Evolutionary conservation across 2,888 invertebrate species (phyloP).

Genomic region (Oxytorus armatus): DNA sequence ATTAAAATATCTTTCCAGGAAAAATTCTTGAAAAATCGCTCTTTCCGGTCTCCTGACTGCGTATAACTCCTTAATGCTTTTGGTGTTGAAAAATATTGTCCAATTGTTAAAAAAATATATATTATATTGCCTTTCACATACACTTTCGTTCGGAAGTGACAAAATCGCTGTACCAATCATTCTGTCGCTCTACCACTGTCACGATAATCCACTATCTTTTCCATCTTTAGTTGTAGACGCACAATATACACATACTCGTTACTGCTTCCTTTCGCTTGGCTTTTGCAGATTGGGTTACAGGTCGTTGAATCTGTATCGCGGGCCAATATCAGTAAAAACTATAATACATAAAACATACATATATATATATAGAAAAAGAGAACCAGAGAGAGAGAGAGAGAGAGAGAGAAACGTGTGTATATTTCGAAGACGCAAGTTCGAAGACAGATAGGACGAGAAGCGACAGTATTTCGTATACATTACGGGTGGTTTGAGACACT

Average conservation of each 20-base stretch:
- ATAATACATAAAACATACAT: too few relatives aligned
- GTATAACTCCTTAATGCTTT: too few relatives aligned
- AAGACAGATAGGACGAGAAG: constrained; percentile 24
- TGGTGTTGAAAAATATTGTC: neutral
- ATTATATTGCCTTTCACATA: neutral
- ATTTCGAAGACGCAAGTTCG: constrained; percentile 8
- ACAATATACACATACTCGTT: neutral
- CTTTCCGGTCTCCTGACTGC: too few relatives aligned
- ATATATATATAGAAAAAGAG: too few relatives aligned
- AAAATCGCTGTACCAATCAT: neutral
- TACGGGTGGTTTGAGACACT: constrained; percentile 65
- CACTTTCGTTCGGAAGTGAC: neutral
- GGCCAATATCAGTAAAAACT: constrained; percentile 52
- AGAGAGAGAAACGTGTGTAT: too few relatives aligned
- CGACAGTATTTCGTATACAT: constrained; percentile 64
- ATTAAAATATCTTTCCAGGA: too few relatives aligned
- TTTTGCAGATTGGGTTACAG: constrained; percentile 56
- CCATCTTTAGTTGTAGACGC: neutral
- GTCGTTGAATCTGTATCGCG: constrained; percentile 47
- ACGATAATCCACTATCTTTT: neutral
- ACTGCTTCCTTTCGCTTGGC: constrained; percentile 29
- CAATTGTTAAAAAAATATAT: neutral
- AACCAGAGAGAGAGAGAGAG: too few relatives aligned
- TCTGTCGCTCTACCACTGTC: neutral
- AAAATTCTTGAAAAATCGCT: too few relatives aligned